Base-by-base conservation (phyloP, 2,113 vertebrate genomes). In the Vidua chalybeata region DNA sequence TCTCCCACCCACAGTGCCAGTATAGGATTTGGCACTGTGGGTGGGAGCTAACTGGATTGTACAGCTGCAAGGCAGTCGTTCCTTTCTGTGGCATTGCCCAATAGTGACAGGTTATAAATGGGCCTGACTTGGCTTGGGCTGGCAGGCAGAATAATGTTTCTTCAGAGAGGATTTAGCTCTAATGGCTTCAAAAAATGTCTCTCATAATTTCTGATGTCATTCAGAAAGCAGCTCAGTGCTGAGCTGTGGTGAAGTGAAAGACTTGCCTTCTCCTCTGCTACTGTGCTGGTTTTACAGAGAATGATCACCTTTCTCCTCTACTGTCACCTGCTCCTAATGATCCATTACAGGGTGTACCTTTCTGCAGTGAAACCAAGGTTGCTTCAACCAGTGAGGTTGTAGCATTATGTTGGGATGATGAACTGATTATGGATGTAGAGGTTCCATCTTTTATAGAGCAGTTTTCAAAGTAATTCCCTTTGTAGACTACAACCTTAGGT, bases 391-490 rank as follows among this genome's bases (percentile, higher is more conserved):
- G 51, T 84, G 90, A n/a, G 20, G 41, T 31, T 75, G 35, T 76
- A 35, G 66, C 94, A 24, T 26, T 79, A 51, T 80, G 22, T 80
- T 86, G 88, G 16, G 13, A 84, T 66, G 62, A 95, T 75, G 68
- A 95, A 54, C 83, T 28, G 18, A 82, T 84, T 52, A 69, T 28
- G 55, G 89, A 92, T 64, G 96, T 81, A 88, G 89, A 94, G 24
- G 15, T 64, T 74, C 45, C 30, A 55, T 46, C 76, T 94, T 93
- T 75, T 3, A 13, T 85, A 26, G 93, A 98, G 52, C 95, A 94
- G 79, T 95, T 97, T 79, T 91, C 96, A 66, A 87, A 30, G 22
- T 77, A 48, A 58, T 77, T 92, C 95, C 96, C 54, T 90, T 93
- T 48, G 35, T 67, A 90, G 95, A 93, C 26, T 73, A 62, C 46